phyloP scores from a whole-genome alignment of 2,113 vertebrate species.

The Campylomormyrus numenius region DNA sequence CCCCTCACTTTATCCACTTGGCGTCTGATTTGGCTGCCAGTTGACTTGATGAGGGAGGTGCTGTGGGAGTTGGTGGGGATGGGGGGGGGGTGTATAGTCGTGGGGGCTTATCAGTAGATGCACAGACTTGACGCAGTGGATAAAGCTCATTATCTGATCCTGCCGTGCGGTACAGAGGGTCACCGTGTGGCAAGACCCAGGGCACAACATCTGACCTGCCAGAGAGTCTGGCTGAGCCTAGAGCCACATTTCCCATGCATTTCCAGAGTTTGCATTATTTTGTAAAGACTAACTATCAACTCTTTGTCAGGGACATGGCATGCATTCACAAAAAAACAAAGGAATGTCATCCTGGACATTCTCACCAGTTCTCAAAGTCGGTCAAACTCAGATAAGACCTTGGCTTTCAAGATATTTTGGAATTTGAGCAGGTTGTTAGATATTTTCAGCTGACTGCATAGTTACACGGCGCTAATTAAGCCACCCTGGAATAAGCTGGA shows the following conservation, averaged over 20 bases:
- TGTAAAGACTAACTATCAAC: not conserved
- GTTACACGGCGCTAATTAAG: slow-evolving; percentile 18
- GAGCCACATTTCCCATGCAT: not conserved
- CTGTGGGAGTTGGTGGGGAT: not conserved
- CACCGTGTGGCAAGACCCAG: not conserved
- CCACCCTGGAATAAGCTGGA: slow-evolving; percentile 20
- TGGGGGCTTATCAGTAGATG: slow-evolving; percentile 19
- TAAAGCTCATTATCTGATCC: slow-evolving; percentile 23
- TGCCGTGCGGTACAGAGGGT: not conserved
- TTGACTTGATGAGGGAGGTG: slow-evolving; percentile 18
- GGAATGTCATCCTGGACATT: not conserved
- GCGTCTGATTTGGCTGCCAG: slow-evolving; percentile 19
- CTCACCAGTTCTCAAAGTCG: not conserved
- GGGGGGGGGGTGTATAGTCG: not conserved
- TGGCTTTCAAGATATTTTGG: not conserved
- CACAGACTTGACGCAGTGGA: slow-evolving; percentile 16
- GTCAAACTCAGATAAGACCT: not conserved
- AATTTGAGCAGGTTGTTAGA: slow-evolving; percentile 4
- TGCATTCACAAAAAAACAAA: not conserved
- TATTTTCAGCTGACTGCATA: not conserved
- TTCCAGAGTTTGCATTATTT: not conserved
- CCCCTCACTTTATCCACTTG: slow-evolving; percentile 8
- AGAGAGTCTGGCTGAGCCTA: not conserved
- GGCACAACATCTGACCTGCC: not conserved
- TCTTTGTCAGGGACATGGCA: not conserved